Evolutionary conservation across 2,797 vertebrate species (phyloP).

Genomic region (Melanotaenia parkinsoni): DNA sequence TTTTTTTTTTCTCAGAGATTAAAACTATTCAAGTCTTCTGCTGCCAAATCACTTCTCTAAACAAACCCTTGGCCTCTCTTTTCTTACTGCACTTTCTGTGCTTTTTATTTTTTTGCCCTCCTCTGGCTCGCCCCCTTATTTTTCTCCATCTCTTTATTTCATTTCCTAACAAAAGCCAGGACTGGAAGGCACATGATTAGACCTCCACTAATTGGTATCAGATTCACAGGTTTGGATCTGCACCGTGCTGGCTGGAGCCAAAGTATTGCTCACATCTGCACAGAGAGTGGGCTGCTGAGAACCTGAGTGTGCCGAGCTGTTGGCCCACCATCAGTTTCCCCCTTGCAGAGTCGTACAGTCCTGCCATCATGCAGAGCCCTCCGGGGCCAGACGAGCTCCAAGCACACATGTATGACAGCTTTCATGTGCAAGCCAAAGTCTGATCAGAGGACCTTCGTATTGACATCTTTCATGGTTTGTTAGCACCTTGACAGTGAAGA

Average conservation of each 20-base stretch:
- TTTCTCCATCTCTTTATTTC: constrained; percentile 55
- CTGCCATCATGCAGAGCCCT: constrained; percentile 60
- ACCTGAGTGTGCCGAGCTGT: constrained; percentile 51
- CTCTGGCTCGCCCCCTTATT: constrained; percentile 31
- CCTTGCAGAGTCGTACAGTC: constrained; percentile 41
- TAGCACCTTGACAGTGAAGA: constrained; percentile 74
- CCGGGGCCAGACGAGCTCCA: constrained; percentile 37
- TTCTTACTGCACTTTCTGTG: constrained; percentile 41
- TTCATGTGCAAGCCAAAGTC: constrained; percentile 67
- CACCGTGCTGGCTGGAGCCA: constrained; percentile 51
- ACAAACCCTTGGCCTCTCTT: constrained; percentile 43
- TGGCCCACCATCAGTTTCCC: constrained; percentile 66
- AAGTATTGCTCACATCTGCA: constrained; percentile 73
- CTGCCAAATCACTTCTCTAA: constrained; percentile 69
- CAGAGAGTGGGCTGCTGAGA: constrained; percentile 44
- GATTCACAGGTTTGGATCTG: constrained; percentile 78
- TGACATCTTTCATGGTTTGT: constrained; percentile 75
- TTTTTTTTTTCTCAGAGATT: constrained; percentile 57
- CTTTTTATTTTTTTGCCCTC: constrained; percentile 23
- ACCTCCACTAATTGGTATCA: constrained; percentile 82
- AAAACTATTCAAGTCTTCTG: constrained; percentile 41
- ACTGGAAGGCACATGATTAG: constrained; percentile 75
- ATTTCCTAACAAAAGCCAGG: constrained; percentile 72
- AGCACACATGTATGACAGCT: constrained; percentile 60
- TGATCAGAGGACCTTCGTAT: constrained; percentile 70